A percentile compares a stretch with the other conserved stretches of the same genome.
These are phyloP conservation scores for Grus americana DNA, from an alignment of 2,113 vertebrate genomes.

Conservation along the genomic window DNA sequence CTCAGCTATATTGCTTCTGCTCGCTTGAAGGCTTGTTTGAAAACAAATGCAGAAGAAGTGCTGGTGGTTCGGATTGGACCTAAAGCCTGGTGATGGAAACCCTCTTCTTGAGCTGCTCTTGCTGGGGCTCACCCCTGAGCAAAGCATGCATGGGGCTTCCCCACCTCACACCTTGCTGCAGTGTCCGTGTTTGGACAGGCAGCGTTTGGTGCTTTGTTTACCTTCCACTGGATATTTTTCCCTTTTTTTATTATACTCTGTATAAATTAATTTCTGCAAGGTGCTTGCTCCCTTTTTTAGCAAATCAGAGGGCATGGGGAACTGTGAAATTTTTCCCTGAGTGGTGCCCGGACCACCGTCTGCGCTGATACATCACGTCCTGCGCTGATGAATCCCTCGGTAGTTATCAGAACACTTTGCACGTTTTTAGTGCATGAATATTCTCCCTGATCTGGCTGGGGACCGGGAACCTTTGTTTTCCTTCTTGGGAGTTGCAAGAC, in stretches of 20 bases:
- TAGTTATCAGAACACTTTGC: not conserved
- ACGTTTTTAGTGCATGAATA: fast-evolving
- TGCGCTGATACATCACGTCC: not conserved
- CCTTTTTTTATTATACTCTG: not conserved
- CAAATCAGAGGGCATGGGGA: not conserved
- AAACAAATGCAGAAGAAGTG: not conserved
- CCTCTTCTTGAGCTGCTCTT: not conserved
- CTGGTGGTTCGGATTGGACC: fast-evolving
- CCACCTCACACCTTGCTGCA: not conserved
- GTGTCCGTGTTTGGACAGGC: not conserved
- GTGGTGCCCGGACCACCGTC: not conserved
- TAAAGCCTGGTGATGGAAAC: not conserved
- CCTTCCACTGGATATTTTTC: not conserved
- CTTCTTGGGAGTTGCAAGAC: not conserved
- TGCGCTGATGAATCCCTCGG: not conserved
- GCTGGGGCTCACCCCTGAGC: not conserved
- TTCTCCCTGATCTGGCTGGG: not conserved
- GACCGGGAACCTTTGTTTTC: not conserved
- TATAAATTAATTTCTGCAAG: not conserved
- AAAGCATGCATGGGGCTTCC: not conserved
- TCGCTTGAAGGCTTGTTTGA: not conserved
- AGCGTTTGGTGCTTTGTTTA: not conserved
- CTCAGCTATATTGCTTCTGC: not conserved
- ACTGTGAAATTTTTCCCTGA: not conserved
- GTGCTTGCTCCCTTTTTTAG: not conserved